Evolutionary conservation across 1,140 invertebrate genomes (phyloP), one percentile per base, ranked within the genome.

Genomic region (Drosophila gunungcola): DNA sequence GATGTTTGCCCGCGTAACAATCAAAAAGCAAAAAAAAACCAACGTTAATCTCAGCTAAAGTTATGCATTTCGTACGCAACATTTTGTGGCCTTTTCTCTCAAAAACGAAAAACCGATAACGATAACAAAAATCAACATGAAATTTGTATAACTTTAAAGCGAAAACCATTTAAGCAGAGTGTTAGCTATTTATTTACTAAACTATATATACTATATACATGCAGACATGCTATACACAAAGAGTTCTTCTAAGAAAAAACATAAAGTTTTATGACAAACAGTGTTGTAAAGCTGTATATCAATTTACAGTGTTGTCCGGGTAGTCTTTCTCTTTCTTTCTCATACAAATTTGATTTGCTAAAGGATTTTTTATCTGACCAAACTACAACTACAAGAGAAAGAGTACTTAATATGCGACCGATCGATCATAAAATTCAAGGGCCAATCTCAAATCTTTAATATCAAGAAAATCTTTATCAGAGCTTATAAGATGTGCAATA

Each of bases 31-130:
- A 55, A 42, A 55, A 27, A 16, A 4, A 56, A 65, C 54, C 53
- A 73, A 73, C 41, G 68, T 52, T 72, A 43, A 78, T 72, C 65
- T 60, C 52, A 48, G 49, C 63, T 62, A 75, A 68, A 88, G 41
- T 75, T 70, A 78, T 78, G 79, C 74, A 82, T 74, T 78, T 82
- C 56, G 80, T 62, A 82, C 75, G 75, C 80, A 84, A 73, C 84
- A 88, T 88, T 89, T 88, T 89, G 84, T 89, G 84, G 84, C 84
- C 84, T 89, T 85, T 80, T 83, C 76, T 84, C 61, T 68, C 61
- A 55, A 64, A 64, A 53, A 78, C 52, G 61, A 38, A 70, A 77
- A 55, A 77, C 36, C 43, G 53, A 67, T 72, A 54, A 64, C 43
- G 36, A 73, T 58, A 58, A 45, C 10, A 54, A 53, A 68, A 69